Evolutionary conservation across 2,113 vertebrate genomes (phyloP), one percentile per base, ranked within the genome.

Genomic region (Oncorhynchus kisutch): DNA sequence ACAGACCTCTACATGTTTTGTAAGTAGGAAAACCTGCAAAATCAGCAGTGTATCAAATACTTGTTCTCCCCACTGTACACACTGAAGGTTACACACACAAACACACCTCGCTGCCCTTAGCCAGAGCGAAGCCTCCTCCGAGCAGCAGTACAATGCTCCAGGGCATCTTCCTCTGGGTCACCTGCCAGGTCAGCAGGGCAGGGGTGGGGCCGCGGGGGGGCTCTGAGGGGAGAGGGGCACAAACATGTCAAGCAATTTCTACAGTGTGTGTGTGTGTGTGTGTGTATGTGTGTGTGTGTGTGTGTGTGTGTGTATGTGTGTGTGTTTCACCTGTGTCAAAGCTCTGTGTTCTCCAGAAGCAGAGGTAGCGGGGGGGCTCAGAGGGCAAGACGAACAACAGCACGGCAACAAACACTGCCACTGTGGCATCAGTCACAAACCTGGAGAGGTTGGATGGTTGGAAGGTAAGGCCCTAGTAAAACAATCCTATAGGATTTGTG

Each of bases 81-180:
- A 45, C 67, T 39, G 18, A 68, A 22, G 25, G 2, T 22, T 27
- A 66, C 13, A 66, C 8, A 27, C 13, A 65, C 12, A 65, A 22
- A 65, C 62, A 65, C 93, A 99, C 97, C 91, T 97, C 95, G 0
- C 96, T 97, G 79, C 96, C 97, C 87, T 95, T 96, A 51, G 98
- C 98, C 80, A 99, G 85, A 48, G 98, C 98, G 77, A 99, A 99
- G 22, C 98, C 98, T n/a, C 98, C 98, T 59, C 98, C 98, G 16
- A 99, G 94, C 57, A 99, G 96, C 83, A 99, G 91, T 78, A 99
- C 94, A 5, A 99, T 93, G 45, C 93, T 96, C 98, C 97, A 99
- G 4, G 97, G 97, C 80, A 99, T 78, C 88, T 96, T 97, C 83
- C 94, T 94, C 73, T 99, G 96, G 76, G 89, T 92, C 67, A 93